Evolutionary conservation across 2,113 vertebrate genomes (phyloP), one percentile per base, ranked within the genome.

Genomic region (Thamnaconus septentrionalis): DNA sequence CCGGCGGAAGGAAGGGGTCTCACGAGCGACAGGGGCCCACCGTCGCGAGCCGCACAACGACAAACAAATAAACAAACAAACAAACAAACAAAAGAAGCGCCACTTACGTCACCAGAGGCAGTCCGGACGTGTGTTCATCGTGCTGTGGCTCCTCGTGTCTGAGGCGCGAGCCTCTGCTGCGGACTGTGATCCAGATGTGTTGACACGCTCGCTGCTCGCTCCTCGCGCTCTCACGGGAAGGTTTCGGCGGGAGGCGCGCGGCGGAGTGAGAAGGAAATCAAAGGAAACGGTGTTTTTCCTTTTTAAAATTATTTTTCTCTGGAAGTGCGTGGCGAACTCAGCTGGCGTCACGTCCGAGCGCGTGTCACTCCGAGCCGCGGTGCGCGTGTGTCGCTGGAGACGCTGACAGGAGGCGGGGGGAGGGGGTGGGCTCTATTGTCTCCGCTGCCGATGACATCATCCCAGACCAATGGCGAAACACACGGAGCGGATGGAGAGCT

Each of bases 391-490:
- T 61, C 80, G 18, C 18, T 31, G 48, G 63, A 76, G 70, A 82
- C 74, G 31, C 73, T 64, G 73, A 71, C 56, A 51, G 70, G 85
- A 51, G 70, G 85, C 84, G 74, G 90, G 89, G 63, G 87, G 89
- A 82, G 84, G 85, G 74, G 90, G 89, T 63, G 88, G 89, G 83
- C 85, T 88, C 87, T 90, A 76, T 81, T 78, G 87, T 91, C 83
- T 91, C 50, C 9, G 12, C 77, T 84, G 64, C 73, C 75, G 81
- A 87, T 93, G 92, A 93, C 92, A 89, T 93, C 92, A 92, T 89
- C 64, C 85, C 69, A 71, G 75, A 73, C 87, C 90, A 91, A 91
- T 91, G 76, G 84, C 55, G 75, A 72, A 46, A 56, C 66, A 63
- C 81, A 83, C 59, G 68, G 51, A 31, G 18, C 18, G 18, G 76